Conservation (phyloP, 2,888 invertebrate genomes). For the Drosophila koepferae region DNA sequence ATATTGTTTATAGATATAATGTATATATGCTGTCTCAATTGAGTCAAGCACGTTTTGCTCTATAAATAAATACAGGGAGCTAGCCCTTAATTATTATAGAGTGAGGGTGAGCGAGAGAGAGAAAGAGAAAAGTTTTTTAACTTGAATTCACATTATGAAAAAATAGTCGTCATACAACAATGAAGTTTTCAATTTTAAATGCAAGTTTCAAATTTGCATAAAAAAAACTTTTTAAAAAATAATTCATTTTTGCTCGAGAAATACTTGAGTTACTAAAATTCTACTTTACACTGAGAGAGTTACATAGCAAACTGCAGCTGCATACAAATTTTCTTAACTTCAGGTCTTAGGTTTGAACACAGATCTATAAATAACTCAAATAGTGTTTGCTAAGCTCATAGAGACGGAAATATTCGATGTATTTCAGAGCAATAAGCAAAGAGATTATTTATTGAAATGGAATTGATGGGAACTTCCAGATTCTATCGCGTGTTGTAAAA, state of each 20-base stretch:
- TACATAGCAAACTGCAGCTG: neutral
- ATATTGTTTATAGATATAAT: slow-evolving; percentile 9
- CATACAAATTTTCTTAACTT: neutral
- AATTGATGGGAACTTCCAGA: slow-evolving; percentile 18
- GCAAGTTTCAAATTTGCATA: too few species aligned
- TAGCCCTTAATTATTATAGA: neutral
- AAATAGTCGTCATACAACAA: too few species aligned
- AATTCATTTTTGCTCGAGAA: too few species aligned
- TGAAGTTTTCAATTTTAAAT: too few species aligned
- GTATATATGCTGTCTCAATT: slow-evolving; percentile 10
- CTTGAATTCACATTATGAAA: neutral
- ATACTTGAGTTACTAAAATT: neutral
- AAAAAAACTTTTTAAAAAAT: neutral
- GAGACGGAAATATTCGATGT: neutral
- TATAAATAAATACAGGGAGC: slow-evolving; percentile 14
- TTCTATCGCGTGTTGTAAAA: slow-evolving; percentile 1
- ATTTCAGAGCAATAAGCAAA: neutral
- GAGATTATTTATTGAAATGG: neutral
- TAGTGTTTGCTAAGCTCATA: neutral
- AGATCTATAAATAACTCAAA: neutral
- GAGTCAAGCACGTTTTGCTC: slow-evolving; percentile 28
- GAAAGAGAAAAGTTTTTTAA: neutral
- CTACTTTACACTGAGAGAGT: too few species aligned
- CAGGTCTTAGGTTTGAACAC: neutral
- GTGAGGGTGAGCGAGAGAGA: too few species aligned